Conservation (phyloP, 2,888 invertebrate genomes). For the Philereme transversata region DNA sequence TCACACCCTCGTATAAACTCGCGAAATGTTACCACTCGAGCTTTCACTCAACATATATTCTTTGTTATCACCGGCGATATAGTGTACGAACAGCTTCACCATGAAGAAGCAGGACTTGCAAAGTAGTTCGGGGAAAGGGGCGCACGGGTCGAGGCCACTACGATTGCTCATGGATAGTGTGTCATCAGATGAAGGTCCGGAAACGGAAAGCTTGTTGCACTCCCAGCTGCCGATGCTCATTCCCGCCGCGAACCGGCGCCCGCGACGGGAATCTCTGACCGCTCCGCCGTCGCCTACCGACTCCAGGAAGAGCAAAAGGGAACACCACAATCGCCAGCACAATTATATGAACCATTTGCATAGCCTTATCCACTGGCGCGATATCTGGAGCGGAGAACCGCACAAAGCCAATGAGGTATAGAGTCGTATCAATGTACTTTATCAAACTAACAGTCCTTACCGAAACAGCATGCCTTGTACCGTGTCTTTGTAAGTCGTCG, state of each 20-base stretch:
- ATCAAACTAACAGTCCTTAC: slow-evolving; percentile 38
- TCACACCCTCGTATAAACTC: slow-evolving; percentile 41
- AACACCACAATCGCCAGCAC: slow-evolving; percentile 65
- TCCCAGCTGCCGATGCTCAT: slow-evolving; percentile 62
- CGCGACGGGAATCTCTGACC: slow-evolving; percentile 71
- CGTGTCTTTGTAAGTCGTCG: slow-evolving; percentile 43
- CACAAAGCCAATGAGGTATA: slow-evolving; percentile 76
- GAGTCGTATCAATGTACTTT: slow-evolving; percentile 29
- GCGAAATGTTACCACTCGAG: slow-evolving; percentile 63
- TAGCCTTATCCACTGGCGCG: slow-evolving; percentile 78
- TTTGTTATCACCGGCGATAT: slow-evolving; percentile 48
- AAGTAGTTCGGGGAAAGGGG: slow-evolving; percentile 55
- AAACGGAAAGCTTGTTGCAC: slow-evolving; percentile 69
- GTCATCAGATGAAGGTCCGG: slow-evolving; percentile 76
- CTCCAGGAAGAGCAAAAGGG: slow-evolving; percentile 69
- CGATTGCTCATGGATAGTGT: slow-evolving; percentile 72
- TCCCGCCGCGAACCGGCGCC: slow-evolving; percentile 49
- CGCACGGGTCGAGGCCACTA: slow-evolving; percentile 59
- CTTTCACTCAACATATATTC: slow-evolving; percentile 42
- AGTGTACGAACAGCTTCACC: slow-evolving; percentile 49
- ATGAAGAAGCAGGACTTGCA: slow-evolving; percentile 70
- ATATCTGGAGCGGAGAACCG: slow-evolving; percentile 78
- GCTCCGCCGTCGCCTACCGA: slow-evolving; percentile 81
- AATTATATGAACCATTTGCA: slow-evolving; percentile 77
- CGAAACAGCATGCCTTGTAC: slow-evolving; percentile 43